These are phyloP conservation scores for Antrozous pallidus DNA, from an alignment of 2,797 vertebrate genomes.

Conservation along the genomic window DNA sequence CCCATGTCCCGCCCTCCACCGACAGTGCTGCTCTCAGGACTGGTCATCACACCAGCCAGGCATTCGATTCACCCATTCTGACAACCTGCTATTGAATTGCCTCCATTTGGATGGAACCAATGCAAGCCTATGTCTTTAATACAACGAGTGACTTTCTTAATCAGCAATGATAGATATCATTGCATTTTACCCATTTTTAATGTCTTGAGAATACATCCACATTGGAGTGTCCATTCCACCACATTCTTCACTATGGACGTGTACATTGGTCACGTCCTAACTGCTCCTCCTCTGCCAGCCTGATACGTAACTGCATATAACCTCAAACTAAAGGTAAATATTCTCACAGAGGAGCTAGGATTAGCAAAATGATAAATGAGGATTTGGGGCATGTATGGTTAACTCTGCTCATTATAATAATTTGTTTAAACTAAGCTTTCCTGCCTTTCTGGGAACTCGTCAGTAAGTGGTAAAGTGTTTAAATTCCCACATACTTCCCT, in stretches of 20 bases:
- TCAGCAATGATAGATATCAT: neutral
- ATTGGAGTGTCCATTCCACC: neutral
- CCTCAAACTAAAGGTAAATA: neutral
- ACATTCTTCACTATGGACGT: neutral
- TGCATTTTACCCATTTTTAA: neutral
- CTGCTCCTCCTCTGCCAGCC: too few relatives aligned
- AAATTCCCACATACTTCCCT: neutral
- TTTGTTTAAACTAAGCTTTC: constrained; percentile 9
- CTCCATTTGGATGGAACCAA: neutral
- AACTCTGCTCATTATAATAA: neutral
- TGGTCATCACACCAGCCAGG: rapidly evolving
- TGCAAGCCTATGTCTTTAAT: neutral
- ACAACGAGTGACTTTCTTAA: neutral
- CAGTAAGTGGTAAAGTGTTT: neutral
- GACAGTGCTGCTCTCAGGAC: neutral
- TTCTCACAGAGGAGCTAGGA: neutral
- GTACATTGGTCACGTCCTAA: too few relatives aligned
- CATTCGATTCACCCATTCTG: neutral
- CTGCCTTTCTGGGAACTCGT: constrained; percentile 2
- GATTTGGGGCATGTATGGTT: neutral
- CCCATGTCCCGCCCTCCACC: neutral
- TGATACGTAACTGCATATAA: neutral
- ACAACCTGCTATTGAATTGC: neutral
- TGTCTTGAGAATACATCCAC: neutral
- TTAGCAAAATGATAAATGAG: neutral